Base-by-base conservation (phyloP, 1,140 invertebrate genomes). In the Drosophila miranda region DNA sequence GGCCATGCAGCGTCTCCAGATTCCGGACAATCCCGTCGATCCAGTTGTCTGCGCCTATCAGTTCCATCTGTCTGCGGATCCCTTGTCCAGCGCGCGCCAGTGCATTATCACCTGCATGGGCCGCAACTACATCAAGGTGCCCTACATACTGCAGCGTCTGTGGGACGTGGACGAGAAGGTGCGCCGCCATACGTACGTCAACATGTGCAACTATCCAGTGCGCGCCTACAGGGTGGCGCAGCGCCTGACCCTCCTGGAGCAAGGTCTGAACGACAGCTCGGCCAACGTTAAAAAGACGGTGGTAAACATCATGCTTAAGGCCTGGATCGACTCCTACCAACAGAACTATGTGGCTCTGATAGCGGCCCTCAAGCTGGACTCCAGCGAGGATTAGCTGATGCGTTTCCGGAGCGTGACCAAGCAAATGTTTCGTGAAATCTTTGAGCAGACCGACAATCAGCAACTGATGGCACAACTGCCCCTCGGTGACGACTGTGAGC, bases 1-100 rank as follows among this genome's bases (percentile, higher is more conserved):
- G 28, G 96, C 96, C n/a, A 91, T 98, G 14, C 93, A 95, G 19
- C 92, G 96, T 42, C 92, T 98, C 3, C 97, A 98, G 91, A 95
- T 96, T 75, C 96, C 96, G 0, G 92, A 92, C 23, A 94, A 96
- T 79, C 93, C 94, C 13, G 92, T 94, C 51, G 97, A 97, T 91
- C 94, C 94, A 11, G n/a, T n/a, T n/a, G n/a, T n/a, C n/a, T n/a
- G n/a, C n/a, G n/a, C n/a, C n/a, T n/a, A n/a, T n/a, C n/a, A 94
- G 98, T 0, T 94, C 87, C 95, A 97, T 66, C 92, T 97, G 83
- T 92, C 92, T 19, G 93, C 93, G 75, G 97, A 98, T 91, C 95
- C 95, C 1, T 95, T 94, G 78, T 91, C 93, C 58, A 94, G 94
- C 54, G 95, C 96, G 6, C 92, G 95, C 57, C 92, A 94, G 91